Evolutionary conservation across 2,113 vertebrate species (phyloP), one percentile per base, ranked within the genome.

Genomic region (Cinclus mexicanus): DNA sequence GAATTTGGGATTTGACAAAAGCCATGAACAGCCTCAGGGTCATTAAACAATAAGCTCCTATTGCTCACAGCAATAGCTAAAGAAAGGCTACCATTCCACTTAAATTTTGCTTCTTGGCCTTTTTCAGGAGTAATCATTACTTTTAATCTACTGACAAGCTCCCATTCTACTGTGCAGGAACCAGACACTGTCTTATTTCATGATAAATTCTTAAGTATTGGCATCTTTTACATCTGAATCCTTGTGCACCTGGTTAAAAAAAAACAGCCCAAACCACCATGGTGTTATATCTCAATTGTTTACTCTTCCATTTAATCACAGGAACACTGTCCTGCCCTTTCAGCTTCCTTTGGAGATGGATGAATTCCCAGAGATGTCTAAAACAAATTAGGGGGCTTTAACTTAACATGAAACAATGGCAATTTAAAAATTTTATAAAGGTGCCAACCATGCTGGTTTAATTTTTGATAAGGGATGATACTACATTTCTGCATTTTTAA

Each of bases 391-490:
- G 19, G n/a, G 23, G 14, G 12, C 63, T 93, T 94, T 74, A 92
- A 79, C 47, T 83, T 91, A 72, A 72, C 61, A 63, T 41, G 52
- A 87, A 94, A 92, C 69, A 82, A 94, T 84, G 82, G 65, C 65
- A 87, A 82, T 47, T 92, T 55, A 57, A 95, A 93, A 87, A 24
- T 95, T 95, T 95, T 89, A 93, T 90, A 74, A 95, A 52, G 9
- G 28, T 93, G 50, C 50, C 68, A 94, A 81, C 59, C 52, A 71
- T 4, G 19, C 69, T 84, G 65, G 63, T 91, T 97, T 88, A 84
- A 92, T 94, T 95, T 95, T 95, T 95, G 71, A 89, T 95, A 88
- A 77, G 72, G 59, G 71, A 84, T 93, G 83, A 95, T 90, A 72
- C 64, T 69, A 65, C 2, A 5, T 56, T 93, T 91, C 72, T 95